Percentiles rank a stretch among this genome's conserved stretches.
phyloP scores from a whole-genome alignment of 1,140 invertebrate species.

The Mamestra configurata region DNA sequence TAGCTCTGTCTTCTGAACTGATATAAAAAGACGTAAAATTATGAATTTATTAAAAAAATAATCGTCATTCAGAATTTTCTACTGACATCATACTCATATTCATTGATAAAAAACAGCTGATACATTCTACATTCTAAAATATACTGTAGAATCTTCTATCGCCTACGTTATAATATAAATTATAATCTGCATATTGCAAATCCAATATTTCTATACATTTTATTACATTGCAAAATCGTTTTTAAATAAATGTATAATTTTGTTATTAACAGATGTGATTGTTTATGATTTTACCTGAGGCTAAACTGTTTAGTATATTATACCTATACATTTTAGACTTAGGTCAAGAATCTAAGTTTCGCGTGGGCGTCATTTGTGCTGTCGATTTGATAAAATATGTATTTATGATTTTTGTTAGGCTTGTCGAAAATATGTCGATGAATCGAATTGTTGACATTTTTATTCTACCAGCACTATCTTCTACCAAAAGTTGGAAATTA shows the following conservation, averaged over 20 bases:
- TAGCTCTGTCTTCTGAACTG: too few species aligned
- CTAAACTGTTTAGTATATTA: neutral
- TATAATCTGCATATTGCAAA: slow-evolving; percentile 11
- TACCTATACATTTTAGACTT: neutral
- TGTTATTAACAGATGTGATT: neutral
- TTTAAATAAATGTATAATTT: slow-evolving; percentile 24
- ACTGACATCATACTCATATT: too few species aligned
- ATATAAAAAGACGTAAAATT: too few species aligned
- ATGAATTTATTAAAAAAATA: too few species aligned
- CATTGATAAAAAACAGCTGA: neutral
- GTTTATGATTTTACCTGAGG: slow-evolving; percentile 12
- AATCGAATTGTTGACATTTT: too few species aligned
- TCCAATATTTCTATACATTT: slow-evolving; percentile 16
- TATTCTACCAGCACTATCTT: too few species aligned
- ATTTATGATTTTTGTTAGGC: neutral
- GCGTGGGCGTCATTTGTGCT: slow-evolving; percentile 4
- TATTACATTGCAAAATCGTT: slow-evolving; percentile 16
- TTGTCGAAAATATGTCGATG: too few species aligned
- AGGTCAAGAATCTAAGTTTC: slow-evolving; percentile 3
- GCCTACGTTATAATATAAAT: slow-evolving; percentile 13
- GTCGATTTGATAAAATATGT: slow-evolving; percentile 27
- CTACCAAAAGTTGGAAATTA: too few species aligned
- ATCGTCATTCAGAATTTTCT: too few species aligned
- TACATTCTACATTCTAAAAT: neutral
- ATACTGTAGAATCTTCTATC: neutral